Evolutionary conservation across 2,888 invertebrate genomes (phyloP).

Genomic region (Drosophila fulvimacula): DNA sequence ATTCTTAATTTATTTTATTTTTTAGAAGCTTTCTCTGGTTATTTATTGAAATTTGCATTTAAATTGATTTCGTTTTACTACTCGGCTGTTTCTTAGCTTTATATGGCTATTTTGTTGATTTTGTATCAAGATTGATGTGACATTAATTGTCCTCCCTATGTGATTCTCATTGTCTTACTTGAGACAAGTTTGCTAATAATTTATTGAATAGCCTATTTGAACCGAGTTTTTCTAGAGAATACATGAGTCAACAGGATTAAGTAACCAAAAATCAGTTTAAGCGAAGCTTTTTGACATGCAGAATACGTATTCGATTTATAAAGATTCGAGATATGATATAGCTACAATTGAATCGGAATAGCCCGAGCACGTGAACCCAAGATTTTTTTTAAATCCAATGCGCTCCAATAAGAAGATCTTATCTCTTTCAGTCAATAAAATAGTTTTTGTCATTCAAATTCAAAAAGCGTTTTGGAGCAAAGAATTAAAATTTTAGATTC

Average conservation of each 20-base stretch:
- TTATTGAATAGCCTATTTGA: not conserved
- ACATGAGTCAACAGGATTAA: not conserved
- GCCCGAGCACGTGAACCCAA: too few relatives aligned
- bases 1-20: not conserved
- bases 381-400: too few relatives aligned
- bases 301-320: not conserved
- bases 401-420: too few relatives aligned
- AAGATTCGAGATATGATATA: not conserved
- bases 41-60: not conserved
- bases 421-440: too few relatives aligned
- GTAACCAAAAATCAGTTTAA: not conserved
- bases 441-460: too few relatives aligned
- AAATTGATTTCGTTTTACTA: not conserved
- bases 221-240: not conserved
- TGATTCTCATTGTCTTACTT: not conserved
- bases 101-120: too few relatives aligned
- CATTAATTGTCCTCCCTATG: not conserved
- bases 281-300: not conserved
- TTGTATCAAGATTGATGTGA: not conserved
- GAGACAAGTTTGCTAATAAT: not conserved
- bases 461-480: too few relatives aligned
- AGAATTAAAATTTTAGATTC: not conserved
- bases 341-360: not conserved
- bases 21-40: not conserved
- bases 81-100: not conserved